phyloP scores from a whole-genome alignment of 2,797 vertebrate genomes.

The Gephyroberyx darwinii region DNA sequence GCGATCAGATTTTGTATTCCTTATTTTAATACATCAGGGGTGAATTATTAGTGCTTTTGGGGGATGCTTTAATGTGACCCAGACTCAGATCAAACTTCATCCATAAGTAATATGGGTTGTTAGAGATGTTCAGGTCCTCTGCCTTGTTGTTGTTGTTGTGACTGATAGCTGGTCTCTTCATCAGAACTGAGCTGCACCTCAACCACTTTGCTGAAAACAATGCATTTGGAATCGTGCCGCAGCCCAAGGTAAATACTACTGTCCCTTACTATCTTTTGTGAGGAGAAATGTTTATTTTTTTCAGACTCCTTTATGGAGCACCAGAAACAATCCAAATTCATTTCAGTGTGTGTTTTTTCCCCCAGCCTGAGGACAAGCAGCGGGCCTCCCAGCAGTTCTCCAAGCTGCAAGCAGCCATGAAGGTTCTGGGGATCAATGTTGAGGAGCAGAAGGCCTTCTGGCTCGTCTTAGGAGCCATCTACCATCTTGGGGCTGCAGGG shows the following conservation, averaged over 20 bases:
- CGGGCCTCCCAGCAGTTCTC: constrained; percentile 92
- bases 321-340: constrained; percentile 1
- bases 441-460: constrained; percentile 95
- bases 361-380: constrained; percentile 93
- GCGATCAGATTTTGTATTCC: background rate
- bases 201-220: constrained; percentile 95
- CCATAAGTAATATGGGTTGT: no score
- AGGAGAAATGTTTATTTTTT: background rate
- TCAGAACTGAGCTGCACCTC: constrained; percentile 95
- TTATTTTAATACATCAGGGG: constrained; percentile 6
- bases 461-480: constrained; percentile 93
- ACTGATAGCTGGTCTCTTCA: constrained; percentile 8
- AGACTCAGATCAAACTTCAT: no score
- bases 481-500: constrained; percentile 94
- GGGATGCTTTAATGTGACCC: background rate
- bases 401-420: constrained; percentile 96
- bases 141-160: constrained; percentile 24
- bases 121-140: constrained; percentile 9
- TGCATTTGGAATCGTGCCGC: constrained; percentile 87
- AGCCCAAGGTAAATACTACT: constrained; percentile 84
- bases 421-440: constrained; percentile 88
- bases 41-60: constrained; percentile 1
- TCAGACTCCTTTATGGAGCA: background rate
- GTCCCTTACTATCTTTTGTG: background rate
- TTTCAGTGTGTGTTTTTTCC: constrained; percentile 33